A percentile compares a stretch with the other conserved stretches of the same genome.
phyloP scores from a whole-genome alignment of 2,888 invertebrate genomes.

The Perizoma affinitatum region DNA sequence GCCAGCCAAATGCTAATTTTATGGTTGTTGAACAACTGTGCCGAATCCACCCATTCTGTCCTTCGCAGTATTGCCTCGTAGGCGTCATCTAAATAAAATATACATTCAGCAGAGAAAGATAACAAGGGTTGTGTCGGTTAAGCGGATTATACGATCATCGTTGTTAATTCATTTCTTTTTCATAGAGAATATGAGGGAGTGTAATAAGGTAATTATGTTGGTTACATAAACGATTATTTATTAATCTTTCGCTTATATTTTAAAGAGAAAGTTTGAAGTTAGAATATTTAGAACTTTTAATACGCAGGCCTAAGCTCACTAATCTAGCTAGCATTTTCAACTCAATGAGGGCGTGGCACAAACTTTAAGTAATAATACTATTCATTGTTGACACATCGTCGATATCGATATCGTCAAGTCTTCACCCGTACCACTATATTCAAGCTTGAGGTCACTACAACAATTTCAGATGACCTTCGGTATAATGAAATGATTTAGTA shows the following conservation, averaged over 20 bases:
- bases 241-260: not conserved
- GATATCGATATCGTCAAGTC: too few relatives aligned
- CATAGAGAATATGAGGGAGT: conserved; percentile 35
- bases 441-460: too few relatives aligned
- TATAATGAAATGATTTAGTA: too few relatives aligned
- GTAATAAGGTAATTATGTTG: conserved; percentile 12
- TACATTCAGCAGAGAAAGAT: conserved; percentile 59
- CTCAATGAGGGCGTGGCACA: too few relatives aligned
- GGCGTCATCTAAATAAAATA: conserved; percentile 79
- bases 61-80: conserved; percentile 75
- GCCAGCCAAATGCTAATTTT: conserved; percentile 83
- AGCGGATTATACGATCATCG: conserved; percentile 46
- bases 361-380: too few relatives aligned
- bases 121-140: conserved; percentile 57
- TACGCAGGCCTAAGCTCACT: too few relatives aligned
- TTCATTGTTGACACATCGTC: too few relatives aligned
- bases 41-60: conserved; percentile 74
- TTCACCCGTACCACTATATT: too few relatives aligned
- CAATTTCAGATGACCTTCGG: too few relatives aligned
- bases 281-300: too few relatives aligned
- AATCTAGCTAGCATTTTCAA: too few relatives aligned
- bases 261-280: too few relatives aligned
- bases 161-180: conserved; percentile 39
- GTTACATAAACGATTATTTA: conserved; percentile 10
- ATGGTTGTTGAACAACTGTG: conserved; percentile 83